phyloP scores from a whole-genome alignment of 2,888 invertebrate genomes.

The Andrena chrysosceles region DNA sequence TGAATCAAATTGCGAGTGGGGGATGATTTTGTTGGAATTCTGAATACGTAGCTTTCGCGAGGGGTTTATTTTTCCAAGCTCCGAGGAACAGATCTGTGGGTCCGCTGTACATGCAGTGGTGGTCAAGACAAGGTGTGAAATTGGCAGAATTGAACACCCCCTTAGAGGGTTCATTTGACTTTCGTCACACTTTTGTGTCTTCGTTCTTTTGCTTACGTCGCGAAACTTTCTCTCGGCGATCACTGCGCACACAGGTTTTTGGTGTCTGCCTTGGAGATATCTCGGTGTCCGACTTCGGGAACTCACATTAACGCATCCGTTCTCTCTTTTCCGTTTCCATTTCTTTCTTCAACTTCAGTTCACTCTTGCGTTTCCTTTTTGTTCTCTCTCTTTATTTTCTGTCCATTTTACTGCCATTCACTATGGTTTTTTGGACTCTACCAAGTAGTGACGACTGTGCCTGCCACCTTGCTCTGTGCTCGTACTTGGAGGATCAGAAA shows the following conservation, averaged over 20 bases:
- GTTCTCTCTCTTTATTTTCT: constrained; percentile 36
- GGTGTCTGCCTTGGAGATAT: constrained; percentile 50
- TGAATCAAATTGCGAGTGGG: background rate
- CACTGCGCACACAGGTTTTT: constrained; percentile 42
- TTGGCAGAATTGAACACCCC: background rate
- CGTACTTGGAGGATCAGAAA: constrained; percentile 81
- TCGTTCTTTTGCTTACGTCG: background rate
- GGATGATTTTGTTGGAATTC: background rate
- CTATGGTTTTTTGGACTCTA: constrained; percentile 74
- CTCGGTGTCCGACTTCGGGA: constrained; percentile 63
- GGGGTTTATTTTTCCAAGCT: background rate
- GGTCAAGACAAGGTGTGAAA: background rate
- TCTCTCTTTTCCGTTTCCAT: constrained; percentile 56
- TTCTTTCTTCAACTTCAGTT: constrained; percentile 53
- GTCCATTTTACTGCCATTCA: constrained; percentile 59
- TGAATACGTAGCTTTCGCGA: background rate
- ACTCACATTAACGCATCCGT: constrained; percentile 28
- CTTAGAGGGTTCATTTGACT: background rate
- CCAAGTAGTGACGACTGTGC: constrained; percentile 81
- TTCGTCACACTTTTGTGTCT: background rate
- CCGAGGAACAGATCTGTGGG: background rate
- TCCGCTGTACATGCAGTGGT: constrained; percentile 51
- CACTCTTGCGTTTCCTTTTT: constrained; percentile 53
- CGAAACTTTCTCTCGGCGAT: background rate
- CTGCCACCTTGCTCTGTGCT: constrained; percentile 81